Base-by-base conservation (phyloP, 2,888 invertebrate species). In the Limnephilus auricula region DNA sequence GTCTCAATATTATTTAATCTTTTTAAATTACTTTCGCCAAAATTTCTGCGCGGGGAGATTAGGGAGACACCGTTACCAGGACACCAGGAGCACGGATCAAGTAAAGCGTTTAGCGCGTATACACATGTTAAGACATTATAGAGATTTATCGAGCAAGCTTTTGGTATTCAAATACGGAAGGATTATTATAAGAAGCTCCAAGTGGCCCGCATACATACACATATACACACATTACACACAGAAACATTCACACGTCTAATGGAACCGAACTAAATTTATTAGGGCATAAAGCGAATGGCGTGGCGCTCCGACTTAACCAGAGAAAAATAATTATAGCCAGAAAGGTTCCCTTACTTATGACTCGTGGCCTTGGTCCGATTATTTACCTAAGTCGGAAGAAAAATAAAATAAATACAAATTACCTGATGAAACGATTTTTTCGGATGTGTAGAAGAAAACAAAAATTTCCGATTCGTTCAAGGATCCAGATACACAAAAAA, bases 181-280 rank as follows among this genome's bases (percentile, higher is more conserved):
- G 65, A n/a, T 30, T 65, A 65, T 87, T 78, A 65, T 18, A 89
- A 80, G 89, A 89, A 89, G 80, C 80, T 30, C 80, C 50, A 79
- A 31, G 40, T 15, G 30, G 45, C 80, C 89, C 89, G 80, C 89
- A 88, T 88, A 37, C 86, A 50, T 13, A 45, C 65, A 65, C 18
- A 65, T 6, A 37, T 37, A 0, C 6, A 10, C 10, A 37, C 65
- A n/a, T 65, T 65, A 65, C 65, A 65, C 9, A 65, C n/a, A 65
- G 25, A 25, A 6, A 25, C 65, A 45, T 82, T n/a, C n/a, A 90
- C 37, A 78, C 85, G 32, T 85, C 78, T 85, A 90, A 90, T 85
- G 90, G 85, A 90, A 85, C 85, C 90, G 90, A 90, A 85, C 78
- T 78, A 37, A 90, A 90, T 90, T 90, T 85, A 90, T 90, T 90